Evolutionary conservation across 1,140 invertebrate genomes (phyloP).

Genomic region (Vanessa atalanta): DNA sequence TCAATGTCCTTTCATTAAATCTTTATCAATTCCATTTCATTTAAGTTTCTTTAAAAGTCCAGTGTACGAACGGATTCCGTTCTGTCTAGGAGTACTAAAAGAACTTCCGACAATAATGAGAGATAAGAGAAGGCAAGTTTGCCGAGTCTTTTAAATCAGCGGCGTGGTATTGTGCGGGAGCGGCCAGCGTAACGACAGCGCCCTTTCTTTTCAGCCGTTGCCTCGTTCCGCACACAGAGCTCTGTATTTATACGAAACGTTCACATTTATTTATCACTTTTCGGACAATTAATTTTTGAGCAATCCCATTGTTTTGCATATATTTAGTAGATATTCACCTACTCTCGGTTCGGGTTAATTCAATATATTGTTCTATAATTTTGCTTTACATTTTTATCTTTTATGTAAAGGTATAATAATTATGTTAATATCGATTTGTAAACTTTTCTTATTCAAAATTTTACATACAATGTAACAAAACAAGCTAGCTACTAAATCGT

Average conservation of each 20-base stretch:
- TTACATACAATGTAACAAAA: conserved; percentile 4
- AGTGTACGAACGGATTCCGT: conserved; percentile 44
- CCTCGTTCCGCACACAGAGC: conserved; percentile 59
- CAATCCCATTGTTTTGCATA: conserved; percentile 40
- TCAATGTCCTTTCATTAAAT: conserved; percentile 19
- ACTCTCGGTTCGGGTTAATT: too few species aligned
- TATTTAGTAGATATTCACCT: neutral
- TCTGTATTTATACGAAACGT: conserved; percentile 67
- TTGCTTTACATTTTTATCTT: too few species aligned
- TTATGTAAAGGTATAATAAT: too few species aligned
- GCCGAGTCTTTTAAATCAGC: conserved; percentile 67
- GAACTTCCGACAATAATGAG: conserved; percentile 65
- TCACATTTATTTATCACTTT: conserved; percentile 69
- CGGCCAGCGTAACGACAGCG: conserved; percentile 61
- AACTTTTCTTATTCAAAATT: neutral
- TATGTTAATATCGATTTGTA: too few species aligned
- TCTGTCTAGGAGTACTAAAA: conserved; percentile 48
- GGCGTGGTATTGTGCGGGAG: conserved; percentile 59
- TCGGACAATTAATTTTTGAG: conserved; percentile 72
- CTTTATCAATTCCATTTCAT: conserved; percentile 50
- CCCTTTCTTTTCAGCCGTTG: conserved; percentile 57
- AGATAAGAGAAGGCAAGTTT: conserved; percentile 69
- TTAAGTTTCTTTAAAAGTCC: conserved; percentile 52
- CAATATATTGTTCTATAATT: too few species aligned
- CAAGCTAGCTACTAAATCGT: conserved; percentile 26